Base-by-base conservation (phyloP, 2,888 invertebrate species). In the Euproctis similis region DNA sequence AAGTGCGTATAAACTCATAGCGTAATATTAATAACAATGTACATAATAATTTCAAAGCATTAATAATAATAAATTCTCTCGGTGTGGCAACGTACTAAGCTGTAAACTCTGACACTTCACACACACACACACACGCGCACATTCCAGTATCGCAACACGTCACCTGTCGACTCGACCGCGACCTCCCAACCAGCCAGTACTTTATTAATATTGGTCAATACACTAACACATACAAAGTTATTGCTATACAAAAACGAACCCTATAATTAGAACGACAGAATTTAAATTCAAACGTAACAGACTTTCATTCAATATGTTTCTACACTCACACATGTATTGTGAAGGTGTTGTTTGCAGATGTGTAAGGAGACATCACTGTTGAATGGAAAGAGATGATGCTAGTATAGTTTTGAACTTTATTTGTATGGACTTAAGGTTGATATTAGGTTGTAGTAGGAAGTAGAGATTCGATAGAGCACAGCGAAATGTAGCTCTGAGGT, bases 161-260 rank as follows among this genome's bases (percentile, higher is more conserved):
- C 80, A 82, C 81, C 78, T 81, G 80, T 72, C 72, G 70, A 59
- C 66, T 66, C 59, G 59, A 53, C 59, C 66, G 65, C 76, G 76
- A 78, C 76, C 77, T 76, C 71, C 72, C 67, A 65, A 66, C 65
- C 60, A 54, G 59, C 50, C 46, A 57, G 60, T 59, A 66, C 62
- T 61, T 71, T 72, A 75, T 75, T 71, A 74, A 71, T 67, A 72
- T 78, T 78, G 80, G 80, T 80, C 81, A 80, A 76, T 60, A 63
- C 59, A 66, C 69, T 45, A 71, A 72, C 69, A 68, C 66, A 16
- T 8, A 32, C 27, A 27, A 26, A 37, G 4, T 22, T 9, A 12
- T 14, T 24, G 13, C 10, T 18, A 8, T 35, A 38, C 37, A 27
- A 46, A 28, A 63, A 63, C 49, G 46, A 42, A 40, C 68, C 51